A percentile compares a stretch with the other conserved stretches of the same genome.
Evolutionary conservation across 2,113 vertebrate species (phyloP).

Genomic region (Scophthalmus maximus): DNA sequence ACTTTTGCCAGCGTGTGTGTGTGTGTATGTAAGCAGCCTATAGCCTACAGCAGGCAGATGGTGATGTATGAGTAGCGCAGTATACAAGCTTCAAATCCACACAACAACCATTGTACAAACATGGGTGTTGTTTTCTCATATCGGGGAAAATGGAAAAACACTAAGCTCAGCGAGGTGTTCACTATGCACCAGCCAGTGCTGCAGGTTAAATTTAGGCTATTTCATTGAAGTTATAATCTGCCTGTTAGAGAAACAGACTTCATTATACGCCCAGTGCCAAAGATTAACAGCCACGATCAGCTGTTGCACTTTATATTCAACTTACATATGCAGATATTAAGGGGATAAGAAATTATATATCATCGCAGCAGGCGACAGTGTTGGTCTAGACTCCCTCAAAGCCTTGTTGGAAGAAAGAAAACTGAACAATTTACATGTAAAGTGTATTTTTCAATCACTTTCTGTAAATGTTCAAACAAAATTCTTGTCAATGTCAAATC

Average conservation of each 20-base stretch:
- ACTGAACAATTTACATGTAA: background rate
- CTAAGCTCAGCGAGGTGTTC: constrained; percentile 20
- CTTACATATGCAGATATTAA: constrained; percentile 6
- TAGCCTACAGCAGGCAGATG: constrained; percentile 38
- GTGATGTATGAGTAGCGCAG: constrained; percentile 15
- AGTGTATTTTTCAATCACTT: constrained; percentile 7
- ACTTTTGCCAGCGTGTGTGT: constrained; percentile 35
- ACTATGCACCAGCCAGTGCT: constrained; percentile 9
- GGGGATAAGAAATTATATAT: constrained; percentile 12
- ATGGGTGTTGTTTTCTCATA: background rate
- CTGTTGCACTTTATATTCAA: constrained; percentile 10
- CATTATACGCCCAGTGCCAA: constrained; percentile 23
- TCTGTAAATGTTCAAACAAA: constrained; percentile 8
- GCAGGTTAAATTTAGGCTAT: constrained; percentile 2
- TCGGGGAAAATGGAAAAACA: constrained; percentile 3
- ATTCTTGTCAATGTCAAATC: constrained; percentile 21
- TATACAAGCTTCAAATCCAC: constrained; percentile 5
- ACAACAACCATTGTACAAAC: constrained; percentile 12
- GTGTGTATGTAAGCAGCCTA: constrained; percentile 21
- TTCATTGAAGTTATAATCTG: constrained; percentile 5
- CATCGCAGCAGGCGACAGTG: constrained; percentile 7
- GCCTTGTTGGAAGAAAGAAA: constrained; percentile 10
- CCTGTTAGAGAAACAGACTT: constrained; percentile 24
- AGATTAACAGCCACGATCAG: constrained; percentile 6
- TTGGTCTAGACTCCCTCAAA: background rate